Conservation (phyloP, 2,113 vertebrate species). For the Hyperopisus bebe region DNA sequence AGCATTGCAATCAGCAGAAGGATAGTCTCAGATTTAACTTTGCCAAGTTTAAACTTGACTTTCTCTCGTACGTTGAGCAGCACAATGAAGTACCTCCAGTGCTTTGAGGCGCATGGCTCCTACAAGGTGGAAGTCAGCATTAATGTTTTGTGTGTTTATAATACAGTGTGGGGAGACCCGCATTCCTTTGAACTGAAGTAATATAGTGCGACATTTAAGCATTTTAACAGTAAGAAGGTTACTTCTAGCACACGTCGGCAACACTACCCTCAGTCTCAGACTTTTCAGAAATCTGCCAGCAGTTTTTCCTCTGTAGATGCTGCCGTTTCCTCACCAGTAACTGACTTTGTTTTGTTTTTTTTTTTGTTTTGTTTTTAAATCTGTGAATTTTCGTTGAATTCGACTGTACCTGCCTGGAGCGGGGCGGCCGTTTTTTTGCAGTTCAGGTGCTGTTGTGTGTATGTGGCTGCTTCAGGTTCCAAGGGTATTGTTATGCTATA, state of each 20-base stretch:
- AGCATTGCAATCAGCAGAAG: background rate
- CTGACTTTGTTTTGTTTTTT: background rate
- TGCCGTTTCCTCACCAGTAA: background rate
- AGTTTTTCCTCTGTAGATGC: background rate
- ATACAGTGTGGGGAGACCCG: slow-evolving; percentile 13
- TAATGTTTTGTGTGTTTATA: slow-evolving; percentile 32
- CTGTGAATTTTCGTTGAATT: background rate
- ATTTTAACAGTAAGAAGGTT: slow-evolving; percentile 22
- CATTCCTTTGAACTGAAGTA: slow-evolving; percentile 16
- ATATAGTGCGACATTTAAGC: slow-evolving; percentile 37
- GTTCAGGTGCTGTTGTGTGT: slow-evolving; percentile 29
- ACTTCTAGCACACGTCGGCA: background rate
- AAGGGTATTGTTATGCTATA: slow-evolving; percentile 63
- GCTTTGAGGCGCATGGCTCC: background rate
- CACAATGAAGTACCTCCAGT: background rate
- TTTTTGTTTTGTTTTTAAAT: background rate
- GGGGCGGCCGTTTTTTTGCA: background rate
- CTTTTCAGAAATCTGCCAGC: background rate
- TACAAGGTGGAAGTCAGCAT: background rate
- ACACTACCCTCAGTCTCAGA: background rate
- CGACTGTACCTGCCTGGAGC: background rate
- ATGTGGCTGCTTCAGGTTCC: slow-evolving; percentile 6
- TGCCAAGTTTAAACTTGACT: background rate
- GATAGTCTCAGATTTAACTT: background rate
- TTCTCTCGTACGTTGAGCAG: background rate